Base-by-base conservation (phyloP, 2,888 invertebrate genomes). In the Hecatera dysodea region DNA sequence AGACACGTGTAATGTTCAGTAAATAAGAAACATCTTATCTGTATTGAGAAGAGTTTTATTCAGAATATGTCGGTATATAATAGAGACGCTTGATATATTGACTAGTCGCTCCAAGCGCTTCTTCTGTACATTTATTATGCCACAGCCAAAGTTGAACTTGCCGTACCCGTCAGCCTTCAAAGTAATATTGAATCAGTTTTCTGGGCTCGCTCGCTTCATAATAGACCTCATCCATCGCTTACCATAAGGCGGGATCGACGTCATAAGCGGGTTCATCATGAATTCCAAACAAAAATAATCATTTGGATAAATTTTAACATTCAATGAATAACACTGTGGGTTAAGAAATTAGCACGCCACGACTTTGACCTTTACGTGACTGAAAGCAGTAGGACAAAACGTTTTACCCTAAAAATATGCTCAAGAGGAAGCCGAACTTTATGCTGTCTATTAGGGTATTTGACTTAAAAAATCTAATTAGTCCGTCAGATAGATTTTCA, bases 301-400 rank as follows among this genome's bases (percentile, higher is more conserved):
- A 27, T 17, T 59, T n/a, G 1, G 29, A 36, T 22, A 72, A 57
- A 36, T 33, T 42, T 60, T 74, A 42, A 27, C 24, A 55, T 42
- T 70, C 11, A 46, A n/a, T n/a, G n/a, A n/a, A n/a, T 42, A 42
- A 29, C 29, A 56, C 24, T 46, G n/a, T 29, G 11, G 8, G 22
- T 46, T 63, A 64, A 44, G 17, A 52, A 48, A 57, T 62, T 52
- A 42, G 46, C 44, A 33, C 24, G 29, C 15, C 22, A 22, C 22
- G 55, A 6, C 12, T 46, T n/a, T 9, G 44, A 44, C 60, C 50
- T 74, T 73, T 56, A 61, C 56, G 60, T 65, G 80, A 61, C 56
- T 61, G 29, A 50, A 46, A 60, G 8, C 22, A 60, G 12, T 27
- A 17, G 33, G 27, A 44, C 27, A 17, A 36, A 61, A 42, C 2